phyloP scores from a whole-genome alignment of 2,113 vertebrate species.

The Otolemur garnettii region DNA sequence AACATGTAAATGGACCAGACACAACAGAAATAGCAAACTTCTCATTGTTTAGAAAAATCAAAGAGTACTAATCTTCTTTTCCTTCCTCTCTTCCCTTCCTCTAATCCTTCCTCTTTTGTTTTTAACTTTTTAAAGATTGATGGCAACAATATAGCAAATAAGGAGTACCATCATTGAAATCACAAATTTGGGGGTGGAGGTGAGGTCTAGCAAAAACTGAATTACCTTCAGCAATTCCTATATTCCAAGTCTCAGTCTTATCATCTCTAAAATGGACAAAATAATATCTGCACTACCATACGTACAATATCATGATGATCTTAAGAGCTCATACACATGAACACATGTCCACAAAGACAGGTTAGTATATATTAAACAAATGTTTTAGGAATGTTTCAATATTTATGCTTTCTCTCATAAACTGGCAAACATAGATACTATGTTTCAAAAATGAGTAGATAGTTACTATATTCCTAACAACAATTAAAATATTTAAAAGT shows the following conservation, averaged over 20 bases:
- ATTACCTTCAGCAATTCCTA: neutral
- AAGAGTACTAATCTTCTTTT: neutral
- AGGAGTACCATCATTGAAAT: neutral
- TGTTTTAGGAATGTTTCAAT: slow-evolving; percentile 7
- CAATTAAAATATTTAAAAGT: slow-evolving; percentile 7
- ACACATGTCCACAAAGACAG: neutral
- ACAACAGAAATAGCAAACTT: neutral
- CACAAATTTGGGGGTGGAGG: neutral
- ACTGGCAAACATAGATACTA: neutral
- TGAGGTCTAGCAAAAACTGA: neutral
- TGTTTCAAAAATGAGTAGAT: neutral
- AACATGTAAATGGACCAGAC: neutral
- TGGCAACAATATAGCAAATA: neutral
- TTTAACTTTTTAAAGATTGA: slow-evolving; percentile 49
- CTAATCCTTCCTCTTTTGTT: neutral
- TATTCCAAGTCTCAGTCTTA: neutral
- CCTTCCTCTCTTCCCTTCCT: neutral
- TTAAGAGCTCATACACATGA: neutral
- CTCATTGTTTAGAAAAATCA: slow-evolving; percentile 10
- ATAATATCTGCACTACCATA: neutral
- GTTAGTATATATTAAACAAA: slow-evolving; percentile 10
- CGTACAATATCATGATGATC: neutral
- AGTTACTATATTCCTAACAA: neutral
- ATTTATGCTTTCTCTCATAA: slow-evolving; percentile 7
- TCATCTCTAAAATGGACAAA: neutral